phyloP scores from a whole-genome alignment of 2,888 invertebrate genomes.

The Eledona agricola region DNA sequence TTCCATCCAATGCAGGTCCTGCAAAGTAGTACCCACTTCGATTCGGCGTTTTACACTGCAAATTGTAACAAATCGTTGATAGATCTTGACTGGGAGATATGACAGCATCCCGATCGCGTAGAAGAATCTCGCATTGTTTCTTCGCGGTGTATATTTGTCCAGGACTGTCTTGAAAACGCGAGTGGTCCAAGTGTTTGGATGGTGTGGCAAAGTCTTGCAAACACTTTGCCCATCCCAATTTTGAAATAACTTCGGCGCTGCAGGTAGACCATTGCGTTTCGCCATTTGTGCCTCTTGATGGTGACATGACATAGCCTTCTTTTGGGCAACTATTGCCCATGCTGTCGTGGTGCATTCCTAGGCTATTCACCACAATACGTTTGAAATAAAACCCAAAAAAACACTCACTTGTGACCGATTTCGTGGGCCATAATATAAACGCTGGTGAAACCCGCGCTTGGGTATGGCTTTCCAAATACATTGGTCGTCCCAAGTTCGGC shows the following conservation, averaged over 20 bases:
- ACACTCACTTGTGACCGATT: slow-evolving; percentile 84
- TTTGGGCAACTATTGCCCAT: slow-evolving; percentile 76
- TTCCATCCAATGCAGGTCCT: slow-evolving; percentile 85
- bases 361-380: slow-evolving; percentile 64
- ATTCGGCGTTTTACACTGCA: slow-evolving; percentile 77
- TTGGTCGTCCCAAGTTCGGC: slow-evolving; percentile 80
- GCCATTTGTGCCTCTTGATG: slow-evolving; percentile 79
- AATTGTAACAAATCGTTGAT: slow-evolving; percentile 69
- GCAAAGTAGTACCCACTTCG: slow-evolving; percentile 78
- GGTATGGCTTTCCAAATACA: slow-evolving; percentile 78
- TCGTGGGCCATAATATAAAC: slow-evolving; percentile 85
- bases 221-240: slow-evolving; percentile 72
- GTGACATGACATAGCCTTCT: slow-evolving; percentile 85
- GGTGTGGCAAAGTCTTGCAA: slow-evolving; percentile 68
- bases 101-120: slow-evolving; percentile 74
- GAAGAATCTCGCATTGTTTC: slow-evolving; percentile 76
- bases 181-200: slow-evolving; percentile 68
- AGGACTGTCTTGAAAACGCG: slow-evolving; percentile 70
- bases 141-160: slow-evolving; percentile 78
- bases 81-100: slow-evolving; percentile 61
- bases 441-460: slow-evolving; percentile 84
- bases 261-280: slow-evolving; percentile 82
- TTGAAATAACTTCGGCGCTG: slow-evolving; percentile 73
- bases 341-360: slow-evolving; percentile 85
- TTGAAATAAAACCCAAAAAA: not conserved